These are phyloP conservation scores for Parelbella ahira DNA, from an alignment of 2,888 invertebrate species.

Conservation along the genomic window DNA sequence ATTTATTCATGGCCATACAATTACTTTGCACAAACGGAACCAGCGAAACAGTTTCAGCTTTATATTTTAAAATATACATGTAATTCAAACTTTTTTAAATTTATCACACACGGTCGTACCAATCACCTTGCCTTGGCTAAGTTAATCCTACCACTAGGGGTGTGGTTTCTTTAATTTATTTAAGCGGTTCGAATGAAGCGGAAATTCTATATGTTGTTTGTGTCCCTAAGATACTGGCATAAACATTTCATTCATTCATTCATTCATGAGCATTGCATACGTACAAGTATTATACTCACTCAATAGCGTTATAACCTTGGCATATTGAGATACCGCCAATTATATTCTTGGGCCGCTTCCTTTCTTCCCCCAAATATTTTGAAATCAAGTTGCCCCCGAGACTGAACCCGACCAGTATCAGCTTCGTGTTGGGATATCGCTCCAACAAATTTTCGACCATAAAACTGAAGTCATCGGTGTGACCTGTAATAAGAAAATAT, in stretches of 20 bases:
- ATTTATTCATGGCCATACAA: slow-evolving; percentile 11
- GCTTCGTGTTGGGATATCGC: slow-evolving; percentile 87
- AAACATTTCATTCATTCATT: too few species aligned
- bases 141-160: too few species aligned
- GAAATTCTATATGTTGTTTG: too few species aligned
- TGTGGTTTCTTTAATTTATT: too few species aligned
- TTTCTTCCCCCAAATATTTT: slow-evolving; percentile 93
- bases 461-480: slow-evolving; percentile 92
- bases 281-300: too few species aligned
- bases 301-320: slow-evolving; percentile 95
- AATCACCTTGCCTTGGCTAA: too few species aligned
- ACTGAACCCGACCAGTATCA: slow-evolving; percentile 94
- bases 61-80: too few species aligned
- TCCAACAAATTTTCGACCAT: slow-evolving; percentile 89
- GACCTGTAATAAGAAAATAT: slow-evolving; percentile 83
- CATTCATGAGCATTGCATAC: too few species aligned
- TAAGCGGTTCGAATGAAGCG: too few species aligned
- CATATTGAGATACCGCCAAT: slow-evolving; percentile 95
- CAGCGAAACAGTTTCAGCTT: not conserved
- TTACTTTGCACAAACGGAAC: not conserved
- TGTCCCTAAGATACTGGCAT: too few species aligned
- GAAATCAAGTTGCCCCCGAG: slow-evolving; percentile 95
- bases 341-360: slow-evolving; percentile 83
- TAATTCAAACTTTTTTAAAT: too few species aligned
- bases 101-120: too few species aligned